Evolutionary conservation across 2,888 invertebrate genomes (phyloP).

Genomic region (Ormyrus labotus): DNA sequence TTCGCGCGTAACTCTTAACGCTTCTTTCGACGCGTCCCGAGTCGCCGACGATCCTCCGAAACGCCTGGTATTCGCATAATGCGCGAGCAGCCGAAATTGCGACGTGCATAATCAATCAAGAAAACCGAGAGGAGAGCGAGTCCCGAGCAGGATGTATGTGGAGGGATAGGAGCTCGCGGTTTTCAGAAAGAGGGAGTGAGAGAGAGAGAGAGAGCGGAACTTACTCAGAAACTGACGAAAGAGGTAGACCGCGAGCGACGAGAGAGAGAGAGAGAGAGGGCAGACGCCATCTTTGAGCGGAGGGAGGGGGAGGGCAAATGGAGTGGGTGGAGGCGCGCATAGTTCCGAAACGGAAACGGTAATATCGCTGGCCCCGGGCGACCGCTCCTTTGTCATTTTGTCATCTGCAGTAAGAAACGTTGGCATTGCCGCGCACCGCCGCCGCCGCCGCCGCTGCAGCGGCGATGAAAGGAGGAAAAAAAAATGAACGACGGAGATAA

Average conservation of each 20-base stretch:
- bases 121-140: constrained; percentile 43
- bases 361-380: constrained; percentile 73
- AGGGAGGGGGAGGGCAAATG: not conserved
- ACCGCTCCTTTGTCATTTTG: constrained; percentile 74
- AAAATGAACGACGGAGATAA: constrained; percentile 13
- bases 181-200: constrained; percentile 22
- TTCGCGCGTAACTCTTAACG: too few relatives aligned
- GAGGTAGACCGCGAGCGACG: not conserved
- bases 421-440: constrained; percentile 1
- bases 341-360: constrained; percentile 74
- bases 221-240: too few relatives aligned
- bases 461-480: constrained; percentile 21
- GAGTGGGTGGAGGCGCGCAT: constrained; percentile 62
- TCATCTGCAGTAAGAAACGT: constrained; percentile 68
- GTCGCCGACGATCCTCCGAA: too few relatives aligned
- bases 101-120: constrained; percentile 74
- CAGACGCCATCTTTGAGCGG: constrained; percentile 1
- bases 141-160: too few relatives aligned
- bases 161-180: constrained; percentile 52
- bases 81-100: constrained; percentile 69
- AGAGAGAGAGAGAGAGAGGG: constrained; percentile 46
- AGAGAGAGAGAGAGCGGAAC: constrained; percentile 11
- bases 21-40: too few relatives aligned
- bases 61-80: too few relatives aligned
- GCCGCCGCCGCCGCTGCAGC: constrained; percentile 9